A percentile compares a stretch with the other conserved stretches of the same genome.
These are phyloP conservation scores for Drosophila fuyamai DNA, from an alignment of 1,140 invertebrate species.

Conservation along the genomic window DNA sequence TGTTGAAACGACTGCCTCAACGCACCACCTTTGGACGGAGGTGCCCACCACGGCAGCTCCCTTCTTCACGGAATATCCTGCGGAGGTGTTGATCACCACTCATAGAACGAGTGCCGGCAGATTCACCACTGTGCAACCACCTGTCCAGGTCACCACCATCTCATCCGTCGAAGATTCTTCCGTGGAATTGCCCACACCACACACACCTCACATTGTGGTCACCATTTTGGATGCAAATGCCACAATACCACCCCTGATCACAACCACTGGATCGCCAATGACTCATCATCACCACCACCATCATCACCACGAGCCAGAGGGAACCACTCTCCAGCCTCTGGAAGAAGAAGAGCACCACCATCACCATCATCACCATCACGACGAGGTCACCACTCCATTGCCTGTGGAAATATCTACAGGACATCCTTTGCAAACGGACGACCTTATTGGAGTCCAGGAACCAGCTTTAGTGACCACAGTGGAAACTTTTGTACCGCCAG, in stretches of 20 bases:
- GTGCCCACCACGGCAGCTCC: conserved; percentile 85
- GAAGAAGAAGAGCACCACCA: conserved; percentile 44
- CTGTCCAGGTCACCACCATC: conserved; percentile 42
- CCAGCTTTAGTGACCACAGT: conserved; percentile 38
- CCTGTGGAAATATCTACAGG: conserved; percentile 55
- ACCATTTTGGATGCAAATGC: conserved; percentile 53
- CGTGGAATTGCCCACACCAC: conserved; percentile 41
- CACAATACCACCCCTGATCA: conserved; percentile 14
- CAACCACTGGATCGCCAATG: conserved; percentile 23
- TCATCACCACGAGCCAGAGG: conserved; percentile 35
- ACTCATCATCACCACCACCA: conserved; percentile 46
- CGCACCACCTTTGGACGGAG: conserved; percentile 67
- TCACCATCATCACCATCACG: conserved; percentile 42
- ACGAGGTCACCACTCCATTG: conserved; percentile 24
- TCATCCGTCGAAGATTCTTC: conserved; percentile 35
- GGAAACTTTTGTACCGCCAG: conserved; percentile 8
- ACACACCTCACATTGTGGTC: conserved; percentile 62
- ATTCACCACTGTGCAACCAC: conserved; percentile 67
- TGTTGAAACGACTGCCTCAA: conserved; percentile 59
- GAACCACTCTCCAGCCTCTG: conserved; percentile 28
- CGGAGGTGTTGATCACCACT: conserved; percentile 69
- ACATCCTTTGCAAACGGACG: conserved; percentile 65
- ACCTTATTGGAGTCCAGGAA: conserved; percentile 44
- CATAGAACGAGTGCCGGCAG: conserved; percentile 65
- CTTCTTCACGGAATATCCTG: conserved; percentile 85